Conservation (phyloP, 2,113 vertebrate species). For the Rhombomys opimus region DNA sequence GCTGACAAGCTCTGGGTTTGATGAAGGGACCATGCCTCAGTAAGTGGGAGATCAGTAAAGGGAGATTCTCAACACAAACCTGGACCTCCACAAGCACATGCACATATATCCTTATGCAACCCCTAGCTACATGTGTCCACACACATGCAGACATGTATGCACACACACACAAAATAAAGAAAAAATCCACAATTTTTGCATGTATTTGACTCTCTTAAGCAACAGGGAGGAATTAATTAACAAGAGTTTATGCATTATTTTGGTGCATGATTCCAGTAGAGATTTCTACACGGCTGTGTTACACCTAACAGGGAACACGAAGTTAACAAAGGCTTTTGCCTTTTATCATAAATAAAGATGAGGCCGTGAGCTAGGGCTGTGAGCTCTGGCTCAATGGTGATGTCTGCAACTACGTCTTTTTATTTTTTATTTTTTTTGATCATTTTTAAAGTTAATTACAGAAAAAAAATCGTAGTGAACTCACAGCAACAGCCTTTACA, state of each 20-base stretch:
- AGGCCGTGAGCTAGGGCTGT: neutral
- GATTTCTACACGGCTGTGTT: neutral
- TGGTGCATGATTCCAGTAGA: neutral
- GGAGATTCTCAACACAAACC: neutral
- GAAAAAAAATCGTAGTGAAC: constrained; percentile 14
- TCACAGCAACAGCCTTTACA: neutral
- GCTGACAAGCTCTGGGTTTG: neutral
- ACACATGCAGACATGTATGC: neutral
- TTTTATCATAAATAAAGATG: constrained; percentile 29
- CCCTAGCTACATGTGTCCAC: neutral
- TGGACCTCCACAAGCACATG: neutral
- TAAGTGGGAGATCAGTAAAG: neutral
- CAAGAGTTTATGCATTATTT: constrained; percentile 13
- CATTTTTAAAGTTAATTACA: neutral
- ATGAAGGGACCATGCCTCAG: neutral
- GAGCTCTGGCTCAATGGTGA: neutral
- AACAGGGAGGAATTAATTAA: neutral
- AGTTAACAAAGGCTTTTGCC: neutral
- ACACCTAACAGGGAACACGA: neutral
- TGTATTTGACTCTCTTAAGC: neutral
- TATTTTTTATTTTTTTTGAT: neutral
- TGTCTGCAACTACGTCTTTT: neutral
- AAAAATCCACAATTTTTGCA: neutral
- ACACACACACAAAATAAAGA: neutral
- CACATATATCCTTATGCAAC: neutral